These are phyloP conservation scores for Elephantulus edwardii DNA, from an alignment of 2,113 vertebrate species.

Conservation along the genomic window DNA sequence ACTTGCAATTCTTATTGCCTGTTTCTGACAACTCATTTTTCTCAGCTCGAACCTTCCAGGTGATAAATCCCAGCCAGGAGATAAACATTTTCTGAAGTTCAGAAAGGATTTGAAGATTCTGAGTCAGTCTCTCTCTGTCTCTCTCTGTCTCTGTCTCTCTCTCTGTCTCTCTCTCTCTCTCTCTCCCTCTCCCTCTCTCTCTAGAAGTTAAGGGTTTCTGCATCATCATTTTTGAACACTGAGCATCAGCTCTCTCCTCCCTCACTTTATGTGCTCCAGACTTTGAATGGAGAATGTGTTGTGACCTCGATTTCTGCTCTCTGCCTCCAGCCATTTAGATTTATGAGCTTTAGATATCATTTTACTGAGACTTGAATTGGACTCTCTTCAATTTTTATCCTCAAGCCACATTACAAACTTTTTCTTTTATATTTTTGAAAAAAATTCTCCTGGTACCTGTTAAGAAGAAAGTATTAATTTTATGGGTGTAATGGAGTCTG, in stretches of 20 bases:
- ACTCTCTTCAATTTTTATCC: neutral
- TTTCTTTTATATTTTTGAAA: neutral
- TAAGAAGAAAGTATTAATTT: neutral
- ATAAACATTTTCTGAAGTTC: slow-evolving; percentile 66
- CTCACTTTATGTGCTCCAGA: neutral
- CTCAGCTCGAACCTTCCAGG: slow-evolving; percentile 42
- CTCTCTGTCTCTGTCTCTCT: slow-evolving; percentile 71
- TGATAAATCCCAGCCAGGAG: slow-evolving; percentile 63
- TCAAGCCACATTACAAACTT: neutral
- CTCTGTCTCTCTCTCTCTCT: slow-evolving; percentile 71
- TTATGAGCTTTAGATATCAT: neutral
- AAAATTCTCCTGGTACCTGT: neutral
- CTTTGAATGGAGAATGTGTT: neutral
- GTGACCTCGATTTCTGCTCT: neutral
- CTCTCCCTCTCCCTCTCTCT: slow-evolving; percentile 72
- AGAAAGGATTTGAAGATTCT: slow-evolving; percentile 16
- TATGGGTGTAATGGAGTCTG: neutral
- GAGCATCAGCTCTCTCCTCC: neutral
- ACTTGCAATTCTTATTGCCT: slow-evolving; percentile 58
- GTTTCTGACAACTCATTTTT: slow-evolving; percentile 67
- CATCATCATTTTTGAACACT: neutral
- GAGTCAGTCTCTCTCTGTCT: too few species aligned
- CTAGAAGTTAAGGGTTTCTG: slow-evolving; percentile 45
- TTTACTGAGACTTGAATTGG: neutral
- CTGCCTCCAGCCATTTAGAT: neutral